Evolutionary conservation across 2,797 vertebrate genomes (phyloP), one percentile per base, ranked within the genome.

Genomic region (Semotilus atromaculatus): DNA sequence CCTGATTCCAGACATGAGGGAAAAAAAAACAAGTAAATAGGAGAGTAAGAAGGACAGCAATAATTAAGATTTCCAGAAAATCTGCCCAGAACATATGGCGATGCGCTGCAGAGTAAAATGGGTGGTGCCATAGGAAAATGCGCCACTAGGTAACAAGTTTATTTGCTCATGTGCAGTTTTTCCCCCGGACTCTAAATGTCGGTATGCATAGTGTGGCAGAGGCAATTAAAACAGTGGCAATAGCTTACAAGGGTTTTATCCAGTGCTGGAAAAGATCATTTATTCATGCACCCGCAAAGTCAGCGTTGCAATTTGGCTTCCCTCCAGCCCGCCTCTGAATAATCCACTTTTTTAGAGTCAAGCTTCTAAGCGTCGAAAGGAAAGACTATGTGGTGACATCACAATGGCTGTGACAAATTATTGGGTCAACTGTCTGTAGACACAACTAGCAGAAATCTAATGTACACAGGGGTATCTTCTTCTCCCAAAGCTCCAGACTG

Each of bases 201-300:
- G 77, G 78, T 85, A 86, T 81, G 83, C 68, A 76, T 81, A 82
- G 82, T 71, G 48, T 86, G 81, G 82, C 82, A 79, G 75, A 89
- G 82, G 86, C 77, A 87, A 90, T 88, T 87, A 88, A 89, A 89
- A 86, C 73, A 80, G 84, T 82, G 84, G 85, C 83, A 86, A 86
- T 80, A 80, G 79, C 80, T 86, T 83, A 88, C 87, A 80, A 77
- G 75, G 75, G 55, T 84, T 86, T 86, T 79, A 86, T 79, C 64
- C 85, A 86, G 53, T 77, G 78, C 86, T 89, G 83, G 48, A 79
- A 78, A 87, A 31, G 89, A 90, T 89, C 73, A 87, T 89, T 86
- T 89, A 82, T 88, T 86, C 82, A 88, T 76, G 81, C 81, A 70
- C 60, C 83, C 76, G 38, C 72, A n/a, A 86, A 89, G 84, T 89